A percentile compares a stretch with the other conserved stretches of the same genome.
Evolutionary conservation across 2,888 invertebrate species (phyloP).

Genomic region (Lepidocyrtoides sp.): DNA sequence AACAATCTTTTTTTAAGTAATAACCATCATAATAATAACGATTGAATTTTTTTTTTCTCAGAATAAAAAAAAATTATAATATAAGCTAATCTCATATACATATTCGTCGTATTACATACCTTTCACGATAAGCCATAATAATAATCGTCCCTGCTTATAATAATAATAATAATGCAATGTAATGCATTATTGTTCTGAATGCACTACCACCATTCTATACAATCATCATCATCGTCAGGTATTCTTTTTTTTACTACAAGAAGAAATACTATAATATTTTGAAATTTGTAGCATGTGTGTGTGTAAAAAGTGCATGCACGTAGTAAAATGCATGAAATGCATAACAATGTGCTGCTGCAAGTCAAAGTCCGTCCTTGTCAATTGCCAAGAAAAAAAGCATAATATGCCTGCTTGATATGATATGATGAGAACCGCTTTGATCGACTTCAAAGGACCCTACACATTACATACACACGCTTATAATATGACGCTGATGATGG

Average conservation of each 20-base stretch:
- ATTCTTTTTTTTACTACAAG: no score
- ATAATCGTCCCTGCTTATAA: no score
- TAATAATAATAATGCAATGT: no score
- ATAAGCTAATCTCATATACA: background rate
- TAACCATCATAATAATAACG: conserved; percentile 51
- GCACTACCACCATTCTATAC: no score
- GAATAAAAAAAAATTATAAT: conserved; percentile 24
- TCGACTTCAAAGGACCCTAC: background rate
- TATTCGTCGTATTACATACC: background rate
- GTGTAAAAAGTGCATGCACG: no score
- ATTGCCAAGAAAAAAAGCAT: conserved; percentile 27
- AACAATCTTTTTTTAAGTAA: conserved; percentile 79
- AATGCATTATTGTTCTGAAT: no score
- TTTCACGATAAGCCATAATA: conserved; percentile 20
- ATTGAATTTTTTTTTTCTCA: conserved; percentile 41
- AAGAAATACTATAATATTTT: no score
- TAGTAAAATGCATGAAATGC: conserved; percentile 47
- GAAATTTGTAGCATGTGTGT: no score
- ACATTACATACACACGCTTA: no score
- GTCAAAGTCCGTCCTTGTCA: conserved; percentile 72
- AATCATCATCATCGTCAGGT: no score
- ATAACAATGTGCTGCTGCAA: conserved; percentile 39
- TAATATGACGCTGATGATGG: conserved; percentile 20
- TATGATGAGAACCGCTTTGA: background rate
- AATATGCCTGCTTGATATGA: background rate